These are phyloP conservation scores for Pollenia angustigena DNA, from an alignment of 2,888 invertebrate species.

Conservation along the genomic window DNA sequence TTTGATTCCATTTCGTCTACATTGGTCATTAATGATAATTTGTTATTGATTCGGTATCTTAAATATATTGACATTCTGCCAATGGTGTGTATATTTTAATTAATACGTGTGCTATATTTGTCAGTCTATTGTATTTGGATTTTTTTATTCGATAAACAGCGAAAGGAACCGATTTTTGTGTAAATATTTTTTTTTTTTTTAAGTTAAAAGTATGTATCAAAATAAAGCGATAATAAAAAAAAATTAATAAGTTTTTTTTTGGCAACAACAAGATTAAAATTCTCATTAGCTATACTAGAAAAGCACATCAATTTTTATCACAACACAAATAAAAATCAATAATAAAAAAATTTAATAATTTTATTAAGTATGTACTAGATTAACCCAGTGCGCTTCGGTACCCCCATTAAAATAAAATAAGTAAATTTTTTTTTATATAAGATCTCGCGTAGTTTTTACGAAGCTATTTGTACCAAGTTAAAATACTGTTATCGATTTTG, in stretches of 20 bases:
- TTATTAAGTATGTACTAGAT: background rate
- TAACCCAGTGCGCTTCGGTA: too few species aligned
- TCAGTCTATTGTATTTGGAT: background rate
- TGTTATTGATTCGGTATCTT: background rate
- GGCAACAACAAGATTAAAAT: conserved; percentile 40
- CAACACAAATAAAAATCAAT: background rate
- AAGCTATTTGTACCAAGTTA: too few species aligned
- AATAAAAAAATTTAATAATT: background rate
- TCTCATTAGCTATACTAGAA: conserved; percentile 50
- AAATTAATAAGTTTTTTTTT: background rate
- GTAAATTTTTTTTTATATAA: too few species aligned
- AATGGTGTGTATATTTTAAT: background rate
- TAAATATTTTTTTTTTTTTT: conserved; percentile 8
- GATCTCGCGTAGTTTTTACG: too few species aligned
- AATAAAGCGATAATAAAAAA: conserved; percentile 13
- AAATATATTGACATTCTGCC: conserved; percentile 1
- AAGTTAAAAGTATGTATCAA: background rate
- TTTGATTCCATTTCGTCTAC: conserved; percentile 1
- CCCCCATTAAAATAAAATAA: too few species aligned
- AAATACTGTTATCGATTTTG: too few species aligned
- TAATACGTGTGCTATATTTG: background rate
- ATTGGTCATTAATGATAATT: conserved; percentile 8
- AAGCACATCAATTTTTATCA: conserved; percentile 10
- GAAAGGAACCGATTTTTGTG: background rate
- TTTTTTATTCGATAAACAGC: background rate